Evolutionary conservation across 2,888 invertebrate species (phyloP).

Genomic region (Chrysolina haemoptera): DNA sequence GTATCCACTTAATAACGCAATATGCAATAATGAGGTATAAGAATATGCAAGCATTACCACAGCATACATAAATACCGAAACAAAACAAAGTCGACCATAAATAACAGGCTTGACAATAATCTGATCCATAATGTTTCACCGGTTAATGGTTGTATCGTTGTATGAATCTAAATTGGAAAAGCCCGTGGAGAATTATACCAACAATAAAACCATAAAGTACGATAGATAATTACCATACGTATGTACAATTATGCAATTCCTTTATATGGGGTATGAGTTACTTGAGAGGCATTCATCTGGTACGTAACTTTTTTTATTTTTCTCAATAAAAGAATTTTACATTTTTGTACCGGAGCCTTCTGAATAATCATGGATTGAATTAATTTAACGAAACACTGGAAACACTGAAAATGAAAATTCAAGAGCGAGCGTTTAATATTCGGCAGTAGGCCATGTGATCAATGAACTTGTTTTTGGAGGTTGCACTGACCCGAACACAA

Average conservation of each 20-base stretch:
- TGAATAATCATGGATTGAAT: too few species aligned
- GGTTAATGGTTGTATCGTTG: conserved; percentile 52
- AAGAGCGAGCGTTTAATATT: too few species aligned
- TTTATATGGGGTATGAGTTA: conserved; percentile 34
- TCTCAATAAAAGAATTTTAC: not conserved
- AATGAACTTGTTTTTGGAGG: too few species aligned
- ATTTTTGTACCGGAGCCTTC: not conserved
- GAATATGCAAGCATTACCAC: conserved; percentile 40
- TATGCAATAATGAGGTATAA: conserved; percentile 39
- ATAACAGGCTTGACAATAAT: conserved; percentile 53
- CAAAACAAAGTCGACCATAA: conserved; percentile 42
- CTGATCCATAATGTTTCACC: conserved; percentile 53
- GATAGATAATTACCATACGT: conserved; percentile 39
- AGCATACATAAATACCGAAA: conserved; percentile 35
- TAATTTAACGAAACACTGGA: too few species aligned
- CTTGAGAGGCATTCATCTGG: conserved; percentile 34
- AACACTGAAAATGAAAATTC: too few species aligned
- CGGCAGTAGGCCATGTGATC: too few species aligned
- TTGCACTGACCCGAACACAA: too few species aligned
- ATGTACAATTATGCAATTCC: conserved; percentile 42
- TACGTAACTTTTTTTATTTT: conserved; percentile 32
- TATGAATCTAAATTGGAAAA: conserved; percentile 54
- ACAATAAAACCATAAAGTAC: conserved; percentile 48
- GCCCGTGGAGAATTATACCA: conserved; percentile 34
- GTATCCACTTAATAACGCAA: conserved; percentile 39